Evolutionary conservation across 2,888 invertebrate species (phyloP), one percentile per base, ranked within the genome.

Genomic region (Magallana nippona): DNA sequence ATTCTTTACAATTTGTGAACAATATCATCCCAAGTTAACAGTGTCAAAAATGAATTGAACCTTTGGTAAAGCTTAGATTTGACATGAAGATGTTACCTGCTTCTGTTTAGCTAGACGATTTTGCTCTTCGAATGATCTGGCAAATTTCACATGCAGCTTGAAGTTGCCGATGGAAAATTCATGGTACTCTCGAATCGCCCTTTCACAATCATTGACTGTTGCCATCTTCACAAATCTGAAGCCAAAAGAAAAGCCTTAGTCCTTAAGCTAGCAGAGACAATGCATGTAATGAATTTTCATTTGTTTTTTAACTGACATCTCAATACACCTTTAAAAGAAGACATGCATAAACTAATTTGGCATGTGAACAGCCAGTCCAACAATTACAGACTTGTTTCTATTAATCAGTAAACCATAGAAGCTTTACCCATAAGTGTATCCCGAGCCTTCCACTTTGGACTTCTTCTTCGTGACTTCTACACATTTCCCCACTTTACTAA

Each of bases 151-250:
- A 60, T 58, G 80, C n/a, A 91, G 71, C 0, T 19, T 63, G 58
- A 84, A 85, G 57, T 86, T 87, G n/a, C 87, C 88, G 3, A 91
- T 82, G 58, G 82, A 80, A 57, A 89, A 90, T 1, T 83, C 81
- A 78, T 91, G 27, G 10, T 88, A 86, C 57, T 86, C 84, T 57
- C 88, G 78, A 10, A 91, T 89, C 19, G 91, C 91, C 27, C 85
- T 84, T 80, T 89, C 89, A 32, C 90, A 91, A 27, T 89, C 89
- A 44, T 79, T 83, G 13, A 88, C 62, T 58, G 79, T 88, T 10
- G 78, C 87, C 89, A 90, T 90, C 2, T 86, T 89, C 2, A 91
- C 88, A 89, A 90, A 91, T 44, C 91, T 91, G 77, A 44, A 83
- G 55, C 27, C 22, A 60, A 57, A 84, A 80, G 8, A 44, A 44